Percentiles rank a stretch among this genome's conserved stretches.
Conservation (phyloP, 2,888 invertebrate species). For the Holacanthella duospinosa region DNA sequence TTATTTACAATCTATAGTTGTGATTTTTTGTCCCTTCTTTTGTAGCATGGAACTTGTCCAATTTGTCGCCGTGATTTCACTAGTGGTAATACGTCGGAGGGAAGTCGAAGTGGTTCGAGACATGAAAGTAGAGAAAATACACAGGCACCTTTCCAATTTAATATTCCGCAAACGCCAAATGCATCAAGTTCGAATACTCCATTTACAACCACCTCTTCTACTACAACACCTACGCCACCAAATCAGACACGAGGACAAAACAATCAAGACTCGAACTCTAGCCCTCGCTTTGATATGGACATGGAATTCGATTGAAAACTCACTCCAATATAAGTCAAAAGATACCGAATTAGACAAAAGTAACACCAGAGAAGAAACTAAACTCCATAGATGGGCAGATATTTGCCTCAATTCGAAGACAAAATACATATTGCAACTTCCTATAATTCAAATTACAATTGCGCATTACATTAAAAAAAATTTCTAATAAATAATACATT, state of each 20-base stretch:
- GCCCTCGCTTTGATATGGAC: not conserved
- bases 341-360: too few species aligned
- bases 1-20: too few species aligned
- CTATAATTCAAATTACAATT: too few species aligned
- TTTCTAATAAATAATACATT: too few species aligned
- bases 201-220: not conserved
- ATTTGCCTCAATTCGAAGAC: too few species aligned
- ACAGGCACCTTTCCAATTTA: not conserved
- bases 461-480: too few species aligned
- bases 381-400: too few species aligned
- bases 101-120: not conserved
- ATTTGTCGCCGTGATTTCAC: slow-evolving; percentile 74
- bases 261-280: not conserved
- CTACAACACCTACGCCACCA: not conserved
- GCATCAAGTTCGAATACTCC: not conserved
- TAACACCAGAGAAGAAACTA: too few species aligned
- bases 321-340: too few species aligned
- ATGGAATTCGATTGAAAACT: not conserved
- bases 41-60: slow-evolving; percentile 83
- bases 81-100: slow-evolving; percentile 40
- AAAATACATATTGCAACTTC: too few species aligned
- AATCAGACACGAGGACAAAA: not conserved
- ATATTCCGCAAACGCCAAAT: not conserved
- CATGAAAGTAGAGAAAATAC: not conserved
- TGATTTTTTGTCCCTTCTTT: slow-evolving; percentile 17